Conservation (phyloP, 2,888 invertebrate genomes). For the Lasiommata megera region DNA sequence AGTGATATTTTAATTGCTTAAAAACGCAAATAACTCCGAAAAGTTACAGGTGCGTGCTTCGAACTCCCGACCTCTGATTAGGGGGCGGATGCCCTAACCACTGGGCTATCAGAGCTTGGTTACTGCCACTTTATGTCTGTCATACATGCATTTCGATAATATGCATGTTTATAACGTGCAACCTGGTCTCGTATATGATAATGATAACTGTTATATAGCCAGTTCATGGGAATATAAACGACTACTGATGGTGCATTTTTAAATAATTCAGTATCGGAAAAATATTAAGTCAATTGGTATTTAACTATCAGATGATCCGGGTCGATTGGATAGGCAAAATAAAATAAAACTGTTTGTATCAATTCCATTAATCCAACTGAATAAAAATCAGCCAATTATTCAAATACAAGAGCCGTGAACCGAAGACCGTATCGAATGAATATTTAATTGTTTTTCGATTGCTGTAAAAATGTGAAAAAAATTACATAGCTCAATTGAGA, state of each 20-base stretch:
- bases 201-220: no score
- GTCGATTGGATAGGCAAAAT: conserved; percentile 48
- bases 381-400: conserved; percentile 82
- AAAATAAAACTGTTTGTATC: conserved; percentile 60
- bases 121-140: no score
- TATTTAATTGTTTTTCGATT: conserved; percentile 67
- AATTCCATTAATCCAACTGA: conserved; percentile 77
- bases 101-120: no score
- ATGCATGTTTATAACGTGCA: no score
- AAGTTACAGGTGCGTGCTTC: no score
- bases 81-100: no score
- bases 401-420: conserved; percentile 67
- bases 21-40: no score
- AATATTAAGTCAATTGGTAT: conserved; percentile 19
- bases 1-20: no score
- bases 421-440: conserved; percentile 72
- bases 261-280: conserved; percentile 6
- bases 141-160: no score
- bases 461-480: conserved; percentile 28
- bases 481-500: conserved; percentile 2
- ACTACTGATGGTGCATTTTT: not conserved
- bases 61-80: no score
- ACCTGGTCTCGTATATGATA: no score
- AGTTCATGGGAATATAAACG: not conserved
- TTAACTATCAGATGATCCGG: conserved; percentile 30